These are phyloP conservation scores for Rhyacophila brunnea DNA, from an alignment of 1,140 invertebrate species.

Conservation along the genomic window DNA sequence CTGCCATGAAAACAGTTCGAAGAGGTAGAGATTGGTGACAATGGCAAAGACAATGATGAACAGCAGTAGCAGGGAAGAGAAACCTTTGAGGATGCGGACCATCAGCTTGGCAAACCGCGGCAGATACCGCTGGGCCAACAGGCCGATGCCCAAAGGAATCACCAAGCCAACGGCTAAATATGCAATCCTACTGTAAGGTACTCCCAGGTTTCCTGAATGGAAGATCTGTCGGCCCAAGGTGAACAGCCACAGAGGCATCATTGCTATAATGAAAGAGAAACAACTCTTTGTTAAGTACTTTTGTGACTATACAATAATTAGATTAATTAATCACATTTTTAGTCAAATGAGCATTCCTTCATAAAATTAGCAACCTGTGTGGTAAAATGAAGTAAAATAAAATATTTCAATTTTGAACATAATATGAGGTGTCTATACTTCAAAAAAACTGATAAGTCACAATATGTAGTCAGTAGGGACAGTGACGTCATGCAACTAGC, in stretches of 20 bases:
- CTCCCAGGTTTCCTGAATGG: constrained; percentile 62
- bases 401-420: no score
- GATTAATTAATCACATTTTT: no score
- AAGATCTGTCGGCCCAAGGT: constrained; percentile 86
- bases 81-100: constrained; percentile 80
- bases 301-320: no score
- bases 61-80: constrained; percentile 79
- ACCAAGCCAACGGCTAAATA: constrained; percentile 75
- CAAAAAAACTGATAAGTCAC: no score
- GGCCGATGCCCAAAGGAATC: constrained; percentile 79
- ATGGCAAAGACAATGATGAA: constrained; percentile 93
- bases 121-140: constrained; percentile 68
- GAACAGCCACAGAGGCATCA: constrained; percentile 95
- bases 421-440: no score
- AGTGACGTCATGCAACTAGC: no score
- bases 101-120: constrained; percentile 69
- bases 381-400: no score
- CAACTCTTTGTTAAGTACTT: no score
- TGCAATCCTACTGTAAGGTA: constrained; percentile 82
- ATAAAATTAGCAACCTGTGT: no score
- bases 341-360: no score
- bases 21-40: constrained; percentile 88
- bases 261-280: constrained; percentile 62
- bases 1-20: constrained; percentile 84
- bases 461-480: no score